Evolutionary conservation across 2,797 vertebrate species (phyloP).

Genomic region (Melopsittacus undulatus): DNA sequence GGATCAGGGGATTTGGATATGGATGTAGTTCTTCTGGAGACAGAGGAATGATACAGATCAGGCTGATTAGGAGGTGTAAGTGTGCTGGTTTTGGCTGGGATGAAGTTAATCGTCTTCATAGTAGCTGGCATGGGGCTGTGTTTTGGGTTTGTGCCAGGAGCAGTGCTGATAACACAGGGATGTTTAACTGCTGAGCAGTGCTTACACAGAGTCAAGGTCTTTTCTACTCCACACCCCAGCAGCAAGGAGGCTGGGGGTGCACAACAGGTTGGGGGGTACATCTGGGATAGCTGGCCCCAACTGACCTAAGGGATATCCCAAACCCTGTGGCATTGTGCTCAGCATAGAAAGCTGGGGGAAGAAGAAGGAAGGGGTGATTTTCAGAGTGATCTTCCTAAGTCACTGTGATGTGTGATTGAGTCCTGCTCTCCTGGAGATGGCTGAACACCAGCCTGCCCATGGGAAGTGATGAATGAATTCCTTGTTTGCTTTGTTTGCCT

Average conservation of each 20-base stretch:
- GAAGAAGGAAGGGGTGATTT: not conserved
- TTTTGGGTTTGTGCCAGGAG: not conserved
- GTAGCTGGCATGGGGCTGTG: not conserved
- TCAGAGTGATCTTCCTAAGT: not conserved
- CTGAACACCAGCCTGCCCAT: not conserved
- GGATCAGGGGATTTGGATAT: not conserved
- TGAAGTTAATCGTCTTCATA: not conserved
- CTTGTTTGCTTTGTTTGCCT: not conserved
- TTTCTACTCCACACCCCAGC: not conserved
- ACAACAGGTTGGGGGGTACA: not conserved
- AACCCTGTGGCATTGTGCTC: not conserved
- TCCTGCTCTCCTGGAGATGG: not conserved
- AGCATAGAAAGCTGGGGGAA: not conserved
- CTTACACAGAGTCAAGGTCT: not conserved
- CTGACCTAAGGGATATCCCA: not conserved
- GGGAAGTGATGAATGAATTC: no score
- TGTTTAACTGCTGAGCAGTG: not conserved
- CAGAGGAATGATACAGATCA: not conserved
- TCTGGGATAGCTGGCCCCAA: not conserved
- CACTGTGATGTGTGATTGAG: not conserved
- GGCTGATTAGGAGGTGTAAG: rapidly evolving
- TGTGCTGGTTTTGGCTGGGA: not conserved
- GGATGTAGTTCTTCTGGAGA: not conserved
- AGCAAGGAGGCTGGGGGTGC: not conserved
- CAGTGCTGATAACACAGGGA: not conserved